Evolutionary conservation across 1,140 invertebrate genomes (phyloP).

Genomic region (Agrilus planipennis): DNA sequence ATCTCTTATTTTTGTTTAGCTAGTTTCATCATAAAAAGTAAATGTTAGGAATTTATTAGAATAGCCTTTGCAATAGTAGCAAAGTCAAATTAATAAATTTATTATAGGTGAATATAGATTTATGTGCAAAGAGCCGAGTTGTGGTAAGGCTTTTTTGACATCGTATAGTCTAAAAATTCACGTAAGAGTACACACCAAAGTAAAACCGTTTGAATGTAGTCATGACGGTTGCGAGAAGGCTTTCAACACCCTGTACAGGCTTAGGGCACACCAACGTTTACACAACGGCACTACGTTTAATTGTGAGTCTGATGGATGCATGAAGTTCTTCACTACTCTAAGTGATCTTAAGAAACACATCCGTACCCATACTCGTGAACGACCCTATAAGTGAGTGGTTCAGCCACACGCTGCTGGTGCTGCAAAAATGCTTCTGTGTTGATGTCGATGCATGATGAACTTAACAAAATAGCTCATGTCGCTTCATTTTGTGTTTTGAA

Average conservation of each 20-base stretch:
- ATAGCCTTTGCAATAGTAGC: no score
- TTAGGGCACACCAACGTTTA: slow-evolving; percentile 82
- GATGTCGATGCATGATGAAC: no score
- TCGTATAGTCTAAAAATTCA: slow-evolving; percentile 94
- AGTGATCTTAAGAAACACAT: slow-evolving; percentile 90
- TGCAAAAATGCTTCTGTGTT: no score
- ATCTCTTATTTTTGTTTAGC: no score
- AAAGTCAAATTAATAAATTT: no score
- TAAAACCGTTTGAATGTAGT: slow-evolving; percentile 77
- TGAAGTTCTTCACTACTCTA: slow-evolving; percentile 86
- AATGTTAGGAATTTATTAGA: not conserved
- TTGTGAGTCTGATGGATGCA: slow-evolving; percentile 70
- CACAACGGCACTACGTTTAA: slow-evolving; percentile 95
- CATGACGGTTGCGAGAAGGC: slow-evolving; percentile 76
- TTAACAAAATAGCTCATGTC: no score
- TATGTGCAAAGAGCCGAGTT: slow-evolving; percentile 75
- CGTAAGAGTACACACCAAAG: slow-evolving; percentile 87
- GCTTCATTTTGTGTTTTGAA: no score
- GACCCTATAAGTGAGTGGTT: slow-evolving; percentile 71
- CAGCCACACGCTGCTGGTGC: no score
- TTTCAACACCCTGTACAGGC: slow-evolving; percentile 87
- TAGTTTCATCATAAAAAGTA: not conserved
- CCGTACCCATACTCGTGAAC: slow-evolving; percentile 83
- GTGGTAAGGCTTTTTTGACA: slow-evolving; percentile 88
- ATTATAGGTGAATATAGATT: slow-evolving; percentile 85